Conservation (phyloP, 1,140 invertebrate species). For the Theocolax elegans region DNA sequence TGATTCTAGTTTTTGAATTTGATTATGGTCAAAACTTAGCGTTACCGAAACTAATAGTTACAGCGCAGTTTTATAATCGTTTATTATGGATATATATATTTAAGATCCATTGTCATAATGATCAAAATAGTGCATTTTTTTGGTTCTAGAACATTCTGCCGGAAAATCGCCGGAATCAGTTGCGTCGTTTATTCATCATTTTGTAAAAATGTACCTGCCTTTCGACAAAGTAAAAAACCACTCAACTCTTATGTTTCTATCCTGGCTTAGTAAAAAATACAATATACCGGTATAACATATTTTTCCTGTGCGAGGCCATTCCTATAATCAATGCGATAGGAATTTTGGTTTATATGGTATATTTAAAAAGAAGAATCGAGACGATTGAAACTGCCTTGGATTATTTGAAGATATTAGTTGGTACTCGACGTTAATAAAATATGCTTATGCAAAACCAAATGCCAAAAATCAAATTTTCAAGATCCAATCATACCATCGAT, state of each 20-base stretch:
- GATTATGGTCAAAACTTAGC: slow-evolving; percentile 37
- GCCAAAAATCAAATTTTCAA: too few species aligned
- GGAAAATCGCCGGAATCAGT: not conserved
- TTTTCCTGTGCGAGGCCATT: not conserved
- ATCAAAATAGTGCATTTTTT: not conserved
- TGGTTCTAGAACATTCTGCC: not conserved
- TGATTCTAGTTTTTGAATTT: slow-evolving; percentile 25
- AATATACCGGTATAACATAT: not conserved
- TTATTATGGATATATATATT: slow-evolving; percentile 31
- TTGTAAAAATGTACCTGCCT: not conserved
- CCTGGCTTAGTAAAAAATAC: too few species aligned
- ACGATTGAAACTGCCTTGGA: not conserved
- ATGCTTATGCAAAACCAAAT: not conserved
- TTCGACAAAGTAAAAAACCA: not conserved
- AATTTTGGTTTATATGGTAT: not conserved
- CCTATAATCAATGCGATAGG: slow-evolving; percentile 2
- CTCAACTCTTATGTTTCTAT: not conserved
- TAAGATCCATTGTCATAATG: slow-evolving; percentile 2
- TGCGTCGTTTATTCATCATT: not conserved
- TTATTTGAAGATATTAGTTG: not conserved
- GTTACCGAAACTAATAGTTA: slow-evolving; percentile 29
- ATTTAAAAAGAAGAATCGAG: not conserved
- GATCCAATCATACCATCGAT: too few species aligned
- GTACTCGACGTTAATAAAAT: not conserved
- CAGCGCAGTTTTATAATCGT: slow-evolving; percentile 26